Evolutionary conservation across 35 echinoderm and acorn worm genomes (phyloP).

Genomic region (Acanthaster planci): DNA sequence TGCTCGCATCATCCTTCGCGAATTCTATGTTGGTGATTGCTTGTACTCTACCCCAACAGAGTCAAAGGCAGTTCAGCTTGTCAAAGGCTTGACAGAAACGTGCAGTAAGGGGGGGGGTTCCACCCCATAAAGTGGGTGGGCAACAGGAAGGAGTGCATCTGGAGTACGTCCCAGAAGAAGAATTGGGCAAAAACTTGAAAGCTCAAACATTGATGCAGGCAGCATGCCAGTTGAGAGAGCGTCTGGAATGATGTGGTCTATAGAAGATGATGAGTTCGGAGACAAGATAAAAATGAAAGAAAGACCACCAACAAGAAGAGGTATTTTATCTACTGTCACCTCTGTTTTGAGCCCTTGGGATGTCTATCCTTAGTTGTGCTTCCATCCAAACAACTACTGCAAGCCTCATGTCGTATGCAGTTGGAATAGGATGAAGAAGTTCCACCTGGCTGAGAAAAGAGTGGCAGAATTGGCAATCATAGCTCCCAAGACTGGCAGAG

Average conservation of each 20-base stretch:
- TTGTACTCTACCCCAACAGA: conserved; percentile 8
- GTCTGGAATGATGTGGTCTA: neutral
- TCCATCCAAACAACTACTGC: conserved; percentile 57
- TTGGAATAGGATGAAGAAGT: conserved; percentile 59
- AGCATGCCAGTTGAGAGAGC: neutral
- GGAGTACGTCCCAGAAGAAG: conserved; percentile 38
- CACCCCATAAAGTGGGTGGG: conserved; percentile 48
- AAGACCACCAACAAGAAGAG: conserved; percentile 27
- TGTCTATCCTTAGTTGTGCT: conserved; percentile 40
- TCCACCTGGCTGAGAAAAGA: neutral
- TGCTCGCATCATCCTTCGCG: neutral
- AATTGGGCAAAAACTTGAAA: conserved; percentile 10
- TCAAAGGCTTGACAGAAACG: conserved; percentile 25
- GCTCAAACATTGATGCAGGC: neutral
- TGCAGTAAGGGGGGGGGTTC: conserved; percentile 56
- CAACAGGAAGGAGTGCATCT: conserved; percentile 46
- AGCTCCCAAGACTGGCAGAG: conserved; percentile 32
- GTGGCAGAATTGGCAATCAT: conserved; percentile 40
- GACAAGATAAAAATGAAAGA: neutral
- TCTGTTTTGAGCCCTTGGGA: conserved; percentile 59
- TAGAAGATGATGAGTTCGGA: neutral
- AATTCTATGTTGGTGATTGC: conserved; percentile 60
- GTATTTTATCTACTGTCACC: conserved; percentile 42
- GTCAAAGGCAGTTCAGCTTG: neutral
- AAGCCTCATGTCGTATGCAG: conserved; percentile 41